Evolutionary conservation across 2,888 invertebrate genomes (phyloP).

Genomic region (Drosophila phalerata): DNA sequence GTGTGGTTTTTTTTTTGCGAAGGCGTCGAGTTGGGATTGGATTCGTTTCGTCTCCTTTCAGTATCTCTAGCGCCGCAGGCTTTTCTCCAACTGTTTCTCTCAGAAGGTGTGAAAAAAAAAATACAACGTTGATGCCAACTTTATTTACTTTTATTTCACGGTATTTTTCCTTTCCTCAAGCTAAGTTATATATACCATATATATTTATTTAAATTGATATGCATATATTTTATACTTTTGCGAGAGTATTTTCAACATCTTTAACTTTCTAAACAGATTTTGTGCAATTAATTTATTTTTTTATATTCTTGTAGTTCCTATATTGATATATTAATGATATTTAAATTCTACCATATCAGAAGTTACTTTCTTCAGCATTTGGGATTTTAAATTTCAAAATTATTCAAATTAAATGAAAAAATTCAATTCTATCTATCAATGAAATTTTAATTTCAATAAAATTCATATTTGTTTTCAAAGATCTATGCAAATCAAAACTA

Average conservation of each 20-base stretch:
- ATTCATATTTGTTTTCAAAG: too few relatives aligned
- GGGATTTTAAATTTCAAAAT: too few relatives aligned
- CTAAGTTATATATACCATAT: neutral
- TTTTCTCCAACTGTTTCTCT: slow-evolving; percentile 31
- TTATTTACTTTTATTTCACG: slow-evolving; percentile 18
- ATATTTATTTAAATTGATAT: neutral
- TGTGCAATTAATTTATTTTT: neutral
- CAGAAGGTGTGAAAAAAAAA: slow-evolving; percentile 68
- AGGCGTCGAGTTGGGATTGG: slow-evolving; percentile 66
- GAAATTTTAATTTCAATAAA: too few relatives aligned
- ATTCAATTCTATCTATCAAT: too few relatives aligned
- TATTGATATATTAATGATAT: too few relatives aligned
- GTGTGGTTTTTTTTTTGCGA: slow-evolving; percentile 47
- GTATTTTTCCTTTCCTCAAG: neutral
- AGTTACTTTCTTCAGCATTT: too few relatives aligned
- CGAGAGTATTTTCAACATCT: too few relatives aligned
- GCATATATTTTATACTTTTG: neutral
- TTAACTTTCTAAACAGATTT: neutral
- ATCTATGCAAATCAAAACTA: too few relatives aligned
- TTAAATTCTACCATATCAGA: too few relatives aligned
- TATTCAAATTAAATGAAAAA: too few relatives aligned
- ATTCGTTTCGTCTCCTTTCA: slow-evolving; percentile 10
- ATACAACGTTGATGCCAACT: slow-evolving; percentile 39
- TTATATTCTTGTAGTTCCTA: too few relatives aligned
- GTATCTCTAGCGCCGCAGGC: slow-evolving; percentile 46